Conservation (phyloP, 2,113 vertebrate species). For the Plectropomus leopardus region DNA sequence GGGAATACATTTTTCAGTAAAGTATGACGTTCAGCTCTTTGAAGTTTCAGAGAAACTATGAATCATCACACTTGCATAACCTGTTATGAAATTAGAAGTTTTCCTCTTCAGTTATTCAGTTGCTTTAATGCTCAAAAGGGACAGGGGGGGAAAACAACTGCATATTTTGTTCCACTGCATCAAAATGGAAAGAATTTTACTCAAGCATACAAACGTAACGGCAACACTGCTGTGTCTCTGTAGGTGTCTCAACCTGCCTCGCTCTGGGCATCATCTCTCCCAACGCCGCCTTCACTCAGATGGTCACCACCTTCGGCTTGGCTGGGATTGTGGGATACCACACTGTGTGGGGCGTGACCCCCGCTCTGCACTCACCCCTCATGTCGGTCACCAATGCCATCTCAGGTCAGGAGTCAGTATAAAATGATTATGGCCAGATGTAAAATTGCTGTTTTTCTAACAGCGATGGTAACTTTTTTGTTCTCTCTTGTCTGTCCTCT, state of each 20-base stretch:
- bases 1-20: not conserved
- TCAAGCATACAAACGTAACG: not conserved
- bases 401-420: constrained; percentile 87
- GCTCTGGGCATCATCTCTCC: constrained; percentile 91
- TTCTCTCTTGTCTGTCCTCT: not conserved
- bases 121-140: constrained; percentile 4
- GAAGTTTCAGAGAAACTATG: constrained; percentile 25
- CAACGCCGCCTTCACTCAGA: constrained; percentile 93
- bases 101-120: not conserved
- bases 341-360: constrained; percentile 98
- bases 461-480: too few species aligned
- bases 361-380: constrained; percentile 96
- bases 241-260: constrained; percentile 84
- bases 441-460: too few species aligned
- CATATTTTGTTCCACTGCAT: not conserved
- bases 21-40: not conserved
- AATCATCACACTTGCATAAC: constrained; percentile 29
- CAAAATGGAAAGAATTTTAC: not conserved
- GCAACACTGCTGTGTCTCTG: constrained; percentile 27
- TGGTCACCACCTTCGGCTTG: constrained; percentile 95
- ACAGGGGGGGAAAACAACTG: not conserved
- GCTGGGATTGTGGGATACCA: constrained; percentile 97
- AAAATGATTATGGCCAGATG: not conserved
- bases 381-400: constrained; percentile 99
- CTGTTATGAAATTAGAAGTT: not conserved